These are phyloP conservation scores for Eurytoma californica DNA, from an alignment of 2,888 invertebrate species.

Conservation along the genomic window DNA sequence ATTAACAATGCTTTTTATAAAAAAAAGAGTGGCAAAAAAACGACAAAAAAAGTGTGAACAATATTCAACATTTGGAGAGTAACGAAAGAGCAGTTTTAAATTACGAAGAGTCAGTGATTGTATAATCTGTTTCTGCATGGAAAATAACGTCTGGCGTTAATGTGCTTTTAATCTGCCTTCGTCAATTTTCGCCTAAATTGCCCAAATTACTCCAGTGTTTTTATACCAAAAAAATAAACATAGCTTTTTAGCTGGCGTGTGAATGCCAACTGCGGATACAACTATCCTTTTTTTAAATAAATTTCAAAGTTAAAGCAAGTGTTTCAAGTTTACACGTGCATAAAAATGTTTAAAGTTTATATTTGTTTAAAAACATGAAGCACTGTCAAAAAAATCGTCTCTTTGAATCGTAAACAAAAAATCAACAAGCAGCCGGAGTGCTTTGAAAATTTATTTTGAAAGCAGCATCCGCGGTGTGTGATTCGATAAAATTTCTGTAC, in stretches of 20 bases:
- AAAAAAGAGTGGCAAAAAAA: background rate
- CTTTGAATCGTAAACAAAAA: too few species aligned
- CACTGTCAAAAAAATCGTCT: too few species aligned
- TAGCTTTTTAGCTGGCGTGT: background rate
- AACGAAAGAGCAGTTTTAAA: conserved; percentile 17
- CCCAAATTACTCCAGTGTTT: conserved; percentile 25
- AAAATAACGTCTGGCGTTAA: conserved; percentile 32
- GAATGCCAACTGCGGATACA: too few species aligned
- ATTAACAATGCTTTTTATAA: conserved; percentile 6
- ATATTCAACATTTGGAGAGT: conserved; percentile 16
- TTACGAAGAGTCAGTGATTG: conserved; percentile 20
- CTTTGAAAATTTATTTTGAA: too few species aligned
- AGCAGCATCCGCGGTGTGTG: too few species aligned
- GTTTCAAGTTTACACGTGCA: too few species aligned
- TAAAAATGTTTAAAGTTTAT: too few species aligned
- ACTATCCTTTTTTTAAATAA: too few species aligned
- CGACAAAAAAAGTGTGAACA: background rate
- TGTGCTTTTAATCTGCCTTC: conserved; percentile 46
- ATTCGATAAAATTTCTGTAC: too few species aligned
- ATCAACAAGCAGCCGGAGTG: too few species aligned
- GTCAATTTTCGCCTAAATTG: conserved; percentile 31
- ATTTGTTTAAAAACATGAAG: too few species aligned
- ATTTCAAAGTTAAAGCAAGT: too few species aligned
- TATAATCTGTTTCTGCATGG: conserved; percentile 1
- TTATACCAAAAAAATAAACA: conserved; percentile 23